Percentiles rank a stretch among this genome's conserved stretches.
Conservation (phyloP, 2,797 vertebrate genomes). For the Hafferia zeledoni region DNA sequence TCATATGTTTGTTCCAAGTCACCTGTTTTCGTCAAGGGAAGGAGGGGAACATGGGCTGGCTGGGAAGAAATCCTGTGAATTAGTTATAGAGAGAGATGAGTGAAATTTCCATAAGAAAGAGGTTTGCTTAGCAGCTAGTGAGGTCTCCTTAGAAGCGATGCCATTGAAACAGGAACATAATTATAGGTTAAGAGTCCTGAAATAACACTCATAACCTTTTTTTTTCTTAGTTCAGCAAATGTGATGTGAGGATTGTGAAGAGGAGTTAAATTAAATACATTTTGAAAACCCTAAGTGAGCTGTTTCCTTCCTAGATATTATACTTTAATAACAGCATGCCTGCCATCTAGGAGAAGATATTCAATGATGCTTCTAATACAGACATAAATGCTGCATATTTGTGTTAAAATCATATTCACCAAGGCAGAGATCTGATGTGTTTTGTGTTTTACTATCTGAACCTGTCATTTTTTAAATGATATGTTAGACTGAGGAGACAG, state of each 20-base stretch:
- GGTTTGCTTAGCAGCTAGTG: slow-evolving; percentile 11
- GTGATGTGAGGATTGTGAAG: slow-evolving; percentile 20
- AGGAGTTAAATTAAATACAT: slow-evolving; percentile 58
- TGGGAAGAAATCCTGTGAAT: slow-evolving; percentile 33
- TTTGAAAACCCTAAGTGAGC: slow-evolving; percentile 28
- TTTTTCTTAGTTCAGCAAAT: slow-evolving; percentile 16
- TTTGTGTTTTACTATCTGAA: slow-evolving; percentile 40
- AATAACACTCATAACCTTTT: slow-evolving; percentile 40
- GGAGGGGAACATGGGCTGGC: not conserved
- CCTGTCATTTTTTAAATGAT: slow-evolving; percentile 43
- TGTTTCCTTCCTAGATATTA: slow-evolving; percentile 55
- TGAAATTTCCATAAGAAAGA: slow-evolving; percentile 56
- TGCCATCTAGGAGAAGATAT: slow-evolving; percentile 27
- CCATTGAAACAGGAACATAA: slow-evolving; percentile 57
- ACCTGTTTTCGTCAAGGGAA: not conserved
- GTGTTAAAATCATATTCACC: slow-evolving; percentile 35
- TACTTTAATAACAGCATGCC: slow-evolving; percentile 53
- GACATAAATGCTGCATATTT: slow-evolving; percentile 50
- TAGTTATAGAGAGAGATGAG: slow-evolving; percentile 16
- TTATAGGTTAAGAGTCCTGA: slow-evolving; percentile 56
- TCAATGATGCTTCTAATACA: slow-evolving; percentile 34
- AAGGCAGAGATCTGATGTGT: slow-evolving; percentile 41
- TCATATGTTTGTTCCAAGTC: not conserved
- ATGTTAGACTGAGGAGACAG: not conserved
- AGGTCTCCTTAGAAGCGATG: not conserved